Evolutionary conservation across 2,888 invertebrate genomes (phyloP), one percentile per base, ranked within the genome.

Genomic region (Pantelozetes paolii): DNA sequence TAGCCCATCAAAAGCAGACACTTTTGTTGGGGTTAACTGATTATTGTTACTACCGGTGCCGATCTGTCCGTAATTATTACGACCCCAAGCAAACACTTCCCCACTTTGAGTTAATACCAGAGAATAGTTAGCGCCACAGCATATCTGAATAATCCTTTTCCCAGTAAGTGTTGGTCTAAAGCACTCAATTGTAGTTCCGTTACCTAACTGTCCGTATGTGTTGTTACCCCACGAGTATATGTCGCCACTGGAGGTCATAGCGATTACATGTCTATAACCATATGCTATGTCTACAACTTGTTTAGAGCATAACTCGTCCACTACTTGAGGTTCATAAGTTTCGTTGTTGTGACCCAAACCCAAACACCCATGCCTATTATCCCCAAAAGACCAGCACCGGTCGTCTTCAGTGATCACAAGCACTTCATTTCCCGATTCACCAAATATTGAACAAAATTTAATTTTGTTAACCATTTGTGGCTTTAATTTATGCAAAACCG

Each of bases 61-160:
- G 45, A 74, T 74, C 42, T 74, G 74, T 5, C 74, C 74, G 57
- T 74, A 74, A 28, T 74, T 74, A 45, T 74, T 74, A 1, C 74
- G 74, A 5, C 74, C 74, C 70, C 70, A 74, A 2, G 70, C 59
- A 20, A 74, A 74, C 40, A 74, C 71, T 57, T 74, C 70, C 6
- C 74, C 74, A n/a, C 71, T 28, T 40, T 42, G 69, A n/a, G 70
- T 74, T 54, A 74, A 62, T 13, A 70, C 71, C 15, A 71, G 40
- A 9, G 74, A 48, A 62, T 74, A 70, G 28, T 74, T 70, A 23
- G 74, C 42, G 42, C 74, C 74, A 74, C 74, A 74, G 20, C 40
- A 26, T 6, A 74, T 50, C 3, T 36, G 28, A 18, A 40, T 30
- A 50, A 74, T 74, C 13, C 70, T 70, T 50, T 71, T 70, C 1